Evolutionary conservation across 1,140 invertebrate genomes (phyloP).

Genomic region (Platorchestia sp.): DNA sequence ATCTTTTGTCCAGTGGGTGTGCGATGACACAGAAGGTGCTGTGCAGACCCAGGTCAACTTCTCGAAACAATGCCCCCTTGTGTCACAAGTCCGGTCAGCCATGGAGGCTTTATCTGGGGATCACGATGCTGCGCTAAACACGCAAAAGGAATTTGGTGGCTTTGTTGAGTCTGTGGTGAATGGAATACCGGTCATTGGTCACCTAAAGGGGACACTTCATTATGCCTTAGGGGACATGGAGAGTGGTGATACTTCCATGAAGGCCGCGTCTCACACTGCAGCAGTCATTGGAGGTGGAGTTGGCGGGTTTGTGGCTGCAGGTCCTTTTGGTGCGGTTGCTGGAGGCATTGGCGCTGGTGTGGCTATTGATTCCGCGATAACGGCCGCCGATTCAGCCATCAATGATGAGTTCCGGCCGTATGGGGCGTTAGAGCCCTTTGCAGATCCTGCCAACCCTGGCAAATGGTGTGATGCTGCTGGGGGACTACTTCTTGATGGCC

Average conservation of each 20-base stretch:
- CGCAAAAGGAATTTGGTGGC: background rate
- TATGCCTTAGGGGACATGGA: background rate
- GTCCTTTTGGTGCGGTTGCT: background rate
- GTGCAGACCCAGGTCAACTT: background rate
- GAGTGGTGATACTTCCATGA: background rate
- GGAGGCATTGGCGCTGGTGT: too few species aligned
- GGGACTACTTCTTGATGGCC: background rate
- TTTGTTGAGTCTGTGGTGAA: background rate
- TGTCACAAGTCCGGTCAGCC: background rate
- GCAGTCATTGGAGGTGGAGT: slow-evolving; percentile 2
- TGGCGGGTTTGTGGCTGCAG: background rate
- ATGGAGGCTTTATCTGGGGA: background rate
- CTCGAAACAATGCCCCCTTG: background rate
- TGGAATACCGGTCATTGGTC: background rate
- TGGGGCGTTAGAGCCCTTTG: background rate
- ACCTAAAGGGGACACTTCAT: background rate
- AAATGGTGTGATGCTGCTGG: slow-evolving; percentile 7
- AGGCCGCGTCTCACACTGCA: too few species aligned
- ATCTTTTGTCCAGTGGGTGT: background rate
- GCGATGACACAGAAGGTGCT: background rate
- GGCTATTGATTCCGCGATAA: background rate
- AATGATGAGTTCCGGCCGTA: background rate
- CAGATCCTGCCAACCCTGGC: background rate
- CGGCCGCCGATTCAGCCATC: background rate
- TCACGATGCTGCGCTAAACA: background rate